Percentiles rank a stretch among this genome's conserved stretches.
Conservation (phyloP, 2,797 vertebrate species). For the Neosilurus hyrtlii region DNA sequence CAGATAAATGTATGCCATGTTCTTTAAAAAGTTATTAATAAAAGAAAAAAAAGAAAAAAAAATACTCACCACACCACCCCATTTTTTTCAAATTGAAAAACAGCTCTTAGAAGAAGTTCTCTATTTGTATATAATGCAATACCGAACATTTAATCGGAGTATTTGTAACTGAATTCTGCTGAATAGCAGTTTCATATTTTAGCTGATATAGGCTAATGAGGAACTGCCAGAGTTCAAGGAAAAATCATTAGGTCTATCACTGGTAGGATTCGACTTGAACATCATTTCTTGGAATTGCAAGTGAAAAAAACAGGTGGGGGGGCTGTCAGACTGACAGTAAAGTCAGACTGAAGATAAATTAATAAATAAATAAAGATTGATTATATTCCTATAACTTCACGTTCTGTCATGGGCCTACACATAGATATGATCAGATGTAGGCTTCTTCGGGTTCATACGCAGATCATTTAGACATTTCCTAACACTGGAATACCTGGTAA, state of each 20-base stretch:
- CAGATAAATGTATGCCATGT: background rate
- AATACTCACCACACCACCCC: too few relatives aligned
- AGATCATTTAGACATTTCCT: background rate
- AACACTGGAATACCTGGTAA: slow-evolving; percentile 81
- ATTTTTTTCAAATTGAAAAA: too few relatives aligned
- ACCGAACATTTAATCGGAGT: background rate
- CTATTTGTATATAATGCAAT: background rate
- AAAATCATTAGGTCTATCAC: background rate
- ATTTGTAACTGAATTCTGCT: background rate
- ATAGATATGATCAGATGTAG: background rate
- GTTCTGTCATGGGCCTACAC: background rate
- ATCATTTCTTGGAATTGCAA: background rate
- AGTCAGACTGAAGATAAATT: too few relatives aligned
- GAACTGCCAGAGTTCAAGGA: background rate
- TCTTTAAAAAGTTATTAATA: too few relatives aligned
- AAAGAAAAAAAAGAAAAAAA: too few relatives aligned
- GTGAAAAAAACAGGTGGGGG: too few relatives aligned
- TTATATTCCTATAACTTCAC: background rate
- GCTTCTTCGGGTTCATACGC: background rate
- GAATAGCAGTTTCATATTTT: background rate
- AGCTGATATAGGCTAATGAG: background rate
- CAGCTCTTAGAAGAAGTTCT: background rate
- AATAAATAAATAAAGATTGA: background rate
- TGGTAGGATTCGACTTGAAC: background rate
- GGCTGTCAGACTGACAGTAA: too few relatives aligned